Evolutionary conservation across 1,140 invertebrate species (phyloP).

Genomic region (Drosophila melanica): DNA sequence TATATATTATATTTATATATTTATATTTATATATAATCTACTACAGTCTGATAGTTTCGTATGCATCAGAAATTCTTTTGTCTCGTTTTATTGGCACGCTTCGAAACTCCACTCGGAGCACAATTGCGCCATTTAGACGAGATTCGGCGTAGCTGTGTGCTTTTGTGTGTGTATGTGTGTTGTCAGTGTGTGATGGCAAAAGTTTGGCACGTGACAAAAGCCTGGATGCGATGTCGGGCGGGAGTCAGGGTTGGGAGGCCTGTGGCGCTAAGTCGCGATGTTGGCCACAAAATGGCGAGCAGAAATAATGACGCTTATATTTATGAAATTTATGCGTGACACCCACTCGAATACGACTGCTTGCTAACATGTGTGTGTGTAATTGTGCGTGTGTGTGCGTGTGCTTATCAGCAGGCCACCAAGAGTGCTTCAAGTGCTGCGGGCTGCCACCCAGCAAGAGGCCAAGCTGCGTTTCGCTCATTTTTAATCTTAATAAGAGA

Average conservation of each 20-base stretch:
- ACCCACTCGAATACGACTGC: constrained; percentile 71
- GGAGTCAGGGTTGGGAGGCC: constrained; percentile 23
- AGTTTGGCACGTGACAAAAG: constrained; percentile 77
- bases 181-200: constrained; percentile 43
- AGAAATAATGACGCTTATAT: constrained; percentile 80
- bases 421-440: constrained; percentile 44
- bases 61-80: background rate
- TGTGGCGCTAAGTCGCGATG: constrained; percentile 51
- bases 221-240: constrained; percentile 18
- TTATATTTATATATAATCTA: background rate
- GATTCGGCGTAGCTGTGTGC: constrained; percentile 38
- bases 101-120: constrained; percentile 48
- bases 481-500: constrained; percentile 82
- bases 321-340: constrained; percentile 83
- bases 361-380: constrained; percentile 20
- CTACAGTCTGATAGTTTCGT: background rate
- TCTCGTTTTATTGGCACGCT: constrained; percentile 13
- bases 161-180: constrained; percentile 17
- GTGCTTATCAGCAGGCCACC: constrained; percentile 73
- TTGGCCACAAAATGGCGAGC: constrained; percentile 69
- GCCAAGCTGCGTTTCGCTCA: constrained; percentile 64
- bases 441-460: constrained; percentile 1
- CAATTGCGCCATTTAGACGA: constrained; percentile 80
- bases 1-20: background rate
- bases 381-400: constrained; percentile 34